Evolutionary conservation across 2,797 vertebrate genomes (phyloP).

Genomic region (Coregonus ussuriensis): DNA sequence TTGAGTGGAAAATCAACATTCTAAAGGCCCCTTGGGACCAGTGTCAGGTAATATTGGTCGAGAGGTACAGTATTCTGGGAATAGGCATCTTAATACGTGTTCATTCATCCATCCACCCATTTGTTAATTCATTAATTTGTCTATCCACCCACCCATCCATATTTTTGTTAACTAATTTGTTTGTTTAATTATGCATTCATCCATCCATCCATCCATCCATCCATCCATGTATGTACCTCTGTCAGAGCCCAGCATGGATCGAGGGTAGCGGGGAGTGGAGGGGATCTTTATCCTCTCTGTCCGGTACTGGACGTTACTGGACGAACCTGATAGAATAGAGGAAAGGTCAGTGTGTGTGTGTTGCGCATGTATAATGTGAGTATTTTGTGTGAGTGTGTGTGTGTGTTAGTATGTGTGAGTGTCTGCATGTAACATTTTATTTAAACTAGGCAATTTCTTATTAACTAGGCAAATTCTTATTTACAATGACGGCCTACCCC

Average conservation of each 20-base stretch:
- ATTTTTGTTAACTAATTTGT: too few relatives aligned
- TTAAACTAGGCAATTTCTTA: too few relatives aligned
- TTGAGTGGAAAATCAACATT: neutral
- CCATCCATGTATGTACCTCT: conserved; percentile 77
- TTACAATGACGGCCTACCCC: too few relatives aligned
- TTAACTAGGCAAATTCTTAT: too few relatives aligned
- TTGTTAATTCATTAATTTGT: too few relatives aligned
- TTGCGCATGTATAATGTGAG: neutral
- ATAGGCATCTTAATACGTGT: neutral
- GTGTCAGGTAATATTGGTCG: neutral
- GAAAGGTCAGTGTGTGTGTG: neutral
- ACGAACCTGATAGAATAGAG: conserved; percentile 77
- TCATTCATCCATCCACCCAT: neutral
- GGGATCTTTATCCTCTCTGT: conserved; percentile 96
- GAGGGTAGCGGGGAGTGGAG: conserved; percentile 89
- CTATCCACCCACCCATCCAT: too few relatives aligned
- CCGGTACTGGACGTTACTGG: conserved; percentile 90
- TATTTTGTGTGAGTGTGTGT: neutral
- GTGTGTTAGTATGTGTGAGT: neutral
- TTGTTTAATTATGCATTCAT: neutral
- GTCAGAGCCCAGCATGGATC: conserved; percentile 91
- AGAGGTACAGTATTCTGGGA: neutral
- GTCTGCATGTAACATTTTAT: too few relatives aligned
- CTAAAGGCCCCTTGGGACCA: neutral
- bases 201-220: too few relatives aligned